These are phyloP conservation scores for Mixornis gularis DNA, from an alignment of 2,113 vertebrate genomes.

Conservation along the genomic window DNA sequence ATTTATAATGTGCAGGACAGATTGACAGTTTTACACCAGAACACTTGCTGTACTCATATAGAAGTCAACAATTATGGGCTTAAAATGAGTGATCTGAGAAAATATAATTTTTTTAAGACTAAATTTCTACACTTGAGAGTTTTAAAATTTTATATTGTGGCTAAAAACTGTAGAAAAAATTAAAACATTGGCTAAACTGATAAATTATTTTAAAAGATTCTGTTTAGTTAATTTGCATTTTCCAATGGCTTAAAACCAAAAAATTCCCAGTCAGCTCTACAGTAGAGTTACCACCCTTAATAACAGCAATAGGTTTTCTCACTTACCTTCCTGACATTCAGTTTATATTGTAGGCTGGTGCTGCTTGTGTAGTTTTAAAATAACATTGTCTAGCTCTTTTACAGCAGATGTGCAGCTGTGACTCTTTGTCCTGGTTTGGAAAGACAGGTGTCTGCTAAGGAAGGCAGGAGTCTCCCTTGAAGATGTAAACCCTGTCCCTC, in stretches of 20 bases:
- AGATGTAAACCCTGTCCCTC: neutral
- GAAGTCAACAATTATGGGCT: neutral
- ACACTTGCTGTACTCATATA: neutral
- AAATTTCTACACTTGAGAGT: neutral
- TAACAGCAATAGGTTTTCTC: neutral
- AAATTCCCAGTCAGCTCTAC: neutral
- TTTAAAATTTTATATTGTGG: neutral
- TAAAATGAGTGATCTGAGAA: neutral
- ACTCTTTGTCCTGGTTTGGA: neutral
- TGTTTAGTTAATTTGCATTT: neutral
- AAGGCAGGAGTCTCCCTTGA: neutral
- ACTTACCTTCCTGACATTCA: neutral
- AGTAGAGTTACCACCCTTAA: neutral
- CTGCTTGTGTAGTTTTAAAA: neutral
- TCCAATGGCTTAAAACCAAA: neutral
- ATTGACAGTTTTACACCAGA: neutral
- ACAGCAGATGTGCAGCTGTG: neutral
- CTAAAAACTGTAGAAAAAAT: neutral
- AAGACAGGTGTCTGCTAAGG: neutral
- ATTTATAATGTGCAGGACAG: neutral
- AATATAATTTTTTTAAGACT: rapidly evolving
- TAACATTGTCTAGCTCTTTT: neutral
- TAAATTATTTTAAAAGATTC: neutral
- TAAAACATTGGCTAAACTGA: neutral
- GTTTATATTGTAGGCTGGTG: neutral